These are phyloP conservation scores for Caranx melampygus DNA, from an alignment of 2,113 vertebrate genomes.

Conservation along the genomic window DNA sequence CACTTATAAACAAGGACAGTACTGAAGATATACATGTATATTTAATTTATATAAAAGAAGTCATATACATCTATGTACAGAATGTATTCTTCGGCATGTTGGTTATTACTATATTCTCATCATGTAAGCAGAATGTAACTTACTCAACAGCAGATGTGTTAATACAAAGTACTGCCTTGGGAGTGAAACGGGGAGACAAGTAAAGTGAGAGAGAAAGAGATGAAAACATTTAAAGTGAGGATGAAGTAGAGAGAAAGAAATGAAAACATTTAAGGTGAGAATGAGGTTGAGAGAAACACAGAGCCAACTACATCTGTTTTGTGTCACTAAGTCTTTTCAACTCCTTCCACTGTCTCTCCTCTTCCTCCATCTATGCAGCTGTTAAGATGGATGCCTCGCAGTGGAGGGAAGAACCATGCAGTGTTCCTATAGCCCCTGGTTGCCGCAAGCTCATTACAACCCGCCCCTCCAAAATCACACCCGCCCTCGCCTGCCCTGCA, in stretches of 20 bases:
- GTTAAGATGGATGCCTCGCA: conserved; percentile 80
- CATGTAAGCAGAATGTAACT: neutral
- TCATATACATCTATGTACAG: no score
- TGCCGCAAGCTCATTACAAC: conserved; percentile 78
- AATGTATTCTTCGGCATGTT: conserved; percentile 26
- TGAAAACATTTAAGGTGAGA: conserved; percentile 44
- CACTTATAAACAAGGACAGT: conserved; percentile 6
- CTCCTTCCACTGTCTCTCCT: conserved; percentile 30
- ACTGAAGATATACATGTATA: neutral
- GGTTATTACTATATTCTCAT: conserved; percentile 21
- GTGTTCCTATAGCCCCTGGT: conserved; percentile 69
- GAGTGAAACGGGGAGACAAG: no score
- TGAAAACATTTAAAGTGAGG: conserved; percentile 20
- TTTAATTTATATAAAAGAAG: conserved; percentile 2
- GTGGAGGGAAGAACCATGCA: conserved; percentile 67
- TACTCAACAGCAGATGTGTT: conserved; percentile 31
- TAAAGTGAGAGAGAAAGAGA: neutral
- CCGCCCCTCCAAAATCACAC: conserved; percentile 59
- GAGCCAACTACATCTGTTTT: conserved; percentile 59
- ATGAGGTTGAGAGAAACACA: conserved; percentile 48
- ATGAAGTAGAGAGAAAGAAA: conserved; percentile 33
- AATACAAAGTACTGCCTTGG: conserved; percentile 10
- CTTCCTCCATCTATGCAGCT: conserved; percentile 62
- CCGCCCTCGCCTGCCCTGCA: conserved; percentile 57
- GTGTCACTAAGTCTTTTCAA: conserved; percentile 46